Percentiles rank a stretch among this genome's conserved stretches.
phyloP scores from a whole-genome alignment of 2,113 vertebrate species.

The Leucosticte australis region DNA sequence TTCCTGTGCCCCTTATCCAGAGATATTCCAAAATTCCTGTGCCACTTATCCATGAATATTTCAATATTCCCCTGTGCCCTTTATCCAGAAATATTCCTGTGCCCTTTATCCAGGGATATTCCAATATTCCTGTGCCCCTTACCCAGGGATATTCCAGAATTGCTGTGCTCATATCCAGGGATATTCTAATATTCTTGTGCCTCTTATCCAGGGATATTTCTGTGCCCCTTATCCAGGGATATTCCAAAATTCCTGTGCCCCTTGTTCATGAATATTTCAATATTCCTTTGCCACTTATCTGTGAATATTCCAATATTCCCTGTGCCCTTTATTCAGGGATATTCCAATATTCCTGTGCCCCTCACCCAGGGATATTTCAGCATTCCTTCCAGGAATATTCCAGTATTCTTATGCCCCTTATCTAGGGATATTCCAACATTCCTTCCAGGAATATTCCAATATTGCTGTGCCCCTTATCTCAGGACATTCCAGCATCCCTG shows the following conservation, averaged over 20 bases:
- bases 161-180: background rate
- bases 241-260: background rate
- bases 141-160: background rate
- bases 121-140: background rate
- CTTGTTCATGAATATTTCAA: rapidly evolving
- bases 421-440: rapidly evolving
- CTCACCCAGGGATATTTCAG: no score
- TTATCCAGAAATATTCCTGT: no score
- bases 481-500: background rate
- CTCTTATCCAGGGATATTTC: background rate
- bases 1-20: background rate
- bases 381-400: background rate
- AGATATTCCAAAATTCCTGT: background rate
- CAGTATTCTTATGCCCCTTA: rapidly evolving
- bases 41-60: rapidly evolving
- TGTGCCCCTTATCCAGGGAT: no score
- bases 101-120: rapidly evolving
- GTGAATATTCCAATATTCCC: background rate
- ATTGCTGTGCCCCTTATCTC: rapidly evolving
- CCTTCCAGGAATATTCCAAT: background rate
- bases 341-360: rapidly evolving
- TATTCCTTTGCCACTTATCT: background rate
- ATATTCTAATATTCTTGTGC: background rate
- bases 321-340: rapidly evolving
- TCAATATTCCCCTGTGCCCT: rapidly evolving